Conservation (phyloP, 2,888 invertebrate genomes). For the Agrilus cyanescens region DNA sequence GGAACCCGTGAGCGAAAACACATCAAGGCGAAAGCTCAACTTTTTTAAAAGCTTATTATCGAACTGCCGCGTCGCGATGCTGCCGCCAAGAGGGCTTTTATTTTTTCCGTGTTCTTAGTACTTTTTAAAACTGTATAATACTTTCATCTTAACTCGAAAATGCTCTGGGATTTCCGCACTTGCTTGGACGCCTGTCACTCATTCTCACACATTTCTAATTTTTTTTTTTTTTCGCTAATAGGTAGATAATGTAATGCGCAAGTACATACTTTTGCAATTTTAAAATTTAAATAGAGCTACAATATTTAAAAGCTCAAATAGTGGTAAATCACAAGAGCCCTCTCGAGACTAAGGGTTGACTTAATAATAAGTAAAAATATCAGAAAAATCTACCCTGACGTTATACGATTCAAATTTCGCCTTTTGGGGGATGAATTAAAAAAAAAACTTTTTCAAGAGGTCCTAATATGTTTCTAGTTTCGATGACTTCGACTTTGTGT, state of each 20-base stretch:
- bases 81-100: slow-evolving; percentile 24
- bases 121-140: slow-evolving; percentile 36
- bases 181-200: background rate
- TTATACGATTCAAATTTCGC: no score
- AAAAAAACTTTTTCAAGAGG: no score
- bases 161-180: slow-evolving; percentile 13
- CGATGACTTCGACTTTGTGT: no score
- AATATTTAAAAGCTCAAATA: no score
- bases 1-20: slow-evolving; percentile 29
- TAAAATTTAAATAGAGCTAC: no score
- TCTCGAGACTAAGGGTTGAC: no score
- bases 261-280: no score
- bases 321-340: no score
- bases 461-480: no score
- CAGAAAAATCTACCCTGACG: no score
- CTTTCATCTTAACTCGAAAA: slow-evolving; percentile 24
- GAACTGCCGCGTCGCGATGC: slow-evolving; percentile 16
- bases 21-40: slow-evolving; percentile 31
- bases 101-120: slow-evolving; percentile 33
- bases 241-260: background rate
- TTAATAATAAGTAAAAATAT: no score
- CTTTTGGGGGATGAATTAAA: no score
- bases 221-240: background rate
- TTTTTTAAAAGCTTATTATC: slow-evolving; percentile 40
- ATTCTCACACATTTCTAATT: background rate